These are phyloP conservation scores for Tetragnatha montana DNA, from an alignment of 2,888 invertebrate species.

Conservation along the genomic window DNA sequence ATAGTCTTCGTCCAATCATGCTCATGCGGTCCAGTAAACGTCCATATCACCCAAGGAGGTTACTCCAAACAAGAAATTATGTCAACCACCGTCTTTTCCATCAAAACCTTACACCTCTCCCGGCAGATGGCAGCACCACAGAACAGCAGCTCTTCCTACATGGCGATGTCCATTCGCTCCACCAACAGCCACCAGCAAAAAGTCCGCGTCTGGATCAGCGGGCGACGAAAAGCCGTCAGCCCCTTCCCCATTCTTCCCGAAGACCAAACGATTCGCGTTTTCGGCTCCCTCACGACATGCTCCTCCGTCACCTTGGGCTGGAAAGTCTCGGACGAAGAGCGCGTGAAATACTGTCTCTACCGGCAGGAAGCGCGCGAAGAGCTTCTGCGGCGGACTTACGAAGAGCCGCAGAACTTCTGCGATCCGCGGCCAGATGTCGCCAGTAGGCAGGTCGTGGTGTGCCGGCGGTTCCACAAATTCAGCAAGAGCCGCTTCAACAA, in stretches of 20 bases:
- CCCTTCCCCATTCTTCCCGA: constrained; percentile 74
- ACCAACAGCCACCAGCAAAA: constrained; percentile 25
- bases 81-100: constrained; percentile 54
- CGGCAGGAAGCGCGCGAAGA: constrained; percentile 73
- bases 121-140: constrained; percentile 29
- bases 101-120: constrained; percentile 57
- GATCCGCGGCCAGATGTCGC: constrained; percentile 11
- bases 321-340: constrained; percentile 74
- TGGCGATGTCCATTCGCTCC: constrained; percentile 38
- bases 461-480: constrained; percentile 67
- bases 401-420: constrained; percentile 64
- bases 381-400: constrained; percentile 26
- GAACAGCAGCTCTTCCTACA: neutral
- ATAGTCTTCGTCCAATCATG: constrained; percentile 66
- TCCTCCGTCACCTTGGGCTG: constrained; percentile 75
- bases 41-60: constrained; percentile 41
- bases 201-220: constrained; percentile 67
- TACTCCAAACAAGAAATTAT: constrained; percentile 38
- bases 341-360: constrained; percentile 76
- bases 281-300: constrained; percentile 74
- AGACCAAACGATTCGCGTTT: constrained; percentile 74
- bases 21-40: constrained; percentile 67
- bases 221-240: constrained; percentile 70
- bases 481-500: constrained; percentile 69
- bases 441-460: constrained; percentile 54